Base-by-base conservation (phyloP, 2,113 vertebrate genomes). In the Forbesichthys agassizii region DNA sequence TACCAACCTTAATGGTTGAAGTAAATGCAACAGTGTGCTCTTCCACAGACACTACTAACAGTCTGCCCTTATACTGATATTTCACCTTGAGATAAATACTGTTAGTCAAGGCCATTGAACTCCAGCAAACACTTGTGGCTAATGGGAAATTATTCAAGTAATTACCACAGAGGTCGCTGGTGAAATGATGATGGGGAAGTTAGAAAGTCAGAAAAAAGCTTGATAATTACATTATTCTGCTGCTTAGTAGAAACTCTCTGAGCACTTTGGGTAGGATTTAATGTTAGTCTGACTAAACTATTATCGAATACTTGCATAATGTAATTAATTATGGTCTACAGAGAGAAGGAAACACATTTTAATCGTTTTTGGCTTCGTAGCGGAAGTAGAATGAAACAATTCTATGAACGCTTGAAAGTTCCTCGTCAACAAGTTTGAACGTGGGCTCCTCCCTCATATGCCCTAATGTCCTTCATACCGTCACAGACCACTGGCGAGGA, bases 401-500 rank as follows among this genome's bases (percentile, higher is more conserved):
- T 48, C 61, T 79, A 42, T 73, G 75, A 51, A 20, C 9, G 8
- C 49, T 46, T 52, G 14, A 27, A 54, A 52, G 33, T 76, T 63
- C 63, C 83, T 84, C 74, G 79, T 86, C 69, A 56, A 61, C 48
- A 33, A 79, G 80, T 80, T 72, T 84, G 82, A 82, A 87, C 71
- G 68, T 73, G 42, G 64, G 74, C 83, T 76, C 79, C 73, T 74
- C 77, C 72, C 69, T 65, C 20, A 52, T 69, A 16, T 77, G 77
- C 78, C 85, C 86, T 47, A 33, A 76, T 52, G 87, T 87, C 89
- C 89, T 89, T 90, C 89, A 88, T 66, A 63, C 61, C 68, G 74
- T 88, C 81, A 88, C 82, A 82, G 82, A 83, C 86, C 82, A 84
- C 84, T 84, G 86, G 81, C 81, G 80, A 87, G 82, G 87, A 90